These are phyloP conservation scores for Nysson spinosus DNA, from an alignment of 2,888 invertebrate genomes.

Conservation along the genomic window DNA sequence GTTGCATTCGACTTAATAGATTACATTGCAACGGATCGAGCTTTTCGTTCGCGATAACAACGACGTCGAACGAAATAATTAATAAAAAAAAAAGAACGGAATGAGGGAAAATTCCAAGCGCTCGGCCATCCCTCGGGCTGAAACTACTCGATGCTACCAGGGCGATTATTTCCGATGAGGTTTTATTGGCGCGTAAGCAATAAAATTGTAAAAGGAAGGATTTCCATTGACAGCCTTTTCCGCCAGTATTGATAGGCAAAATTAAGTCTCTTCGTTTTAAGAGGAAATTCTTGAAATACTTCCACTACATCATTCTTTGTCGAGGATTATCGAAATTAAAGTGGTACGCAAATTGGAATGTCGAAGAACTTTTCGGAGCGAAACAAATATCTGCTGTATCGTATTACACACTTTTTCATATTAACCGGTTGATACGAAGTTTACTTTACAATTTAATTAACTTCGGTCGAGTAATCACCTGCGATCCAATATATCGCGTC, in stretches of 20 bases:
- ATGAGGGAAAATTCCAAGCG: background rate
- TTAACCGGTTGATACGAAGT: no score
- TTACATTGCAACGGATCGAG: conserved; percentile 35
- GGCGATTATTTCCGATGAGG: conserved; percentile 19
- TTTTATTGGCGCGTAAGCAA: conserved; percentile 29
- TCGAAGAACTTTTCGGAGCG: no score
- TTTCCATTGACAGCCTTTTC: conserved; percentile 25
- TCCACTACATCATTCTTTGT: no score
- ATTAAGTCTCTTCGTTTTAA: conserved; percentile 37
- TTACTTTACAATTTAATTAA: no score
- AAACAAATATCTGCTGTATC: no score
- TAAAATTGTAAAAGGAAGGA: conserved; percentile 40
- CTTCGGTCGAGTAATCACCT: no score
- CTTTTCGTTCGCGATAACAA: conserved; percentile 16
- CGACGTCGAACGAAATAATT: conserved; percentile 31
- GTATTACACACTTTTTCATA: no score
- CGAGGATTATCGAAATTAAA: no score
- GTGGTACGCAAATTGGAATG: no score
- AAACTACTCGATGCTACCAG: conserved; percentile 1
- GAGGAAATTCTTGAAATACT: no score
- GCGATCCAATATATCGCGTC: no score
- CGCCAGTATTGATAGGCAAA: conserved; percentile 3
- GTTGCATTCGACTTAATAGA: conserved; percentile 45
- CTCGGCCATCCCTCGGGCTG: background rate
- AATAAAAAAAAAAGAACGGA: conserved; percentile 11